Evolutionary conservation across 1,140 invertebrate genomes (phyloP), one percentile per base, ranked within the genome.

Genomic region (Scaptodrosophila lebanonensis): DNA sequence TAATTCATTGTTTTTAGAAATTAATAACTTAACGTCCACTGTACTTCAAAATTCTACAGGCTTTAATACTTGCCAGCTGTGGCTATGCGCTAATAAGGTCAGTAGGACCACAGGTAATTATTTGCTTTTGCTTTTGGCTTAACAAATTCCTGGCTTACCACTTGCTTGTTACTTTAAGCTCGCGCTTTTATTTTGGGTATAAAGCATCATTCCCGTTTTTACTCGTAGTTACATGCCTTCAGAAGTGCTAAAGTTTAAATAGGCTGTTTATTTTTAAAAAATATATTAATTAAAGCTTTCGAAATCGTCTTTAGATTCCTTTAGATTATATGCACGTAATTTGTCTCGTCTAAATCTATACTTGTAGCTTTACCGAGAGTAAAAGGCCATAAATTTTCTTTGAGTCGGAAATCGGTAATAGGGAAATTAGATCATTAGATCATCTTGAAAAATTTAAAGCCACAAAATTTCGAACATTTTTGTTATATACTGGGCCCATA

Each of bases 111-210:
- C 40, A 13, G 9, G 17, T 3, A 43, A 43, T 43, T 7, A 43
- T 9, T 43, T 43, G 11, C 18, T 22, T n/a, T 22, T 22, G 20
- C 12, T 43, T 2, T 43, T 43, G 40, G 20, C 40, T 3, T 17
- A 43, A 43, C 20, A 43, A 43, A 43, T 43, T 7, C 25, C 16
- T n/a, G 40, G 25, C 1, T 43, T 43, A 20, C 40, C 40, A 25
- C 3, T 43, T 17, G 40, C 17, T 18, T 22, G 25, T 22, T 22
- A 7, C 18, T n/a, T 25, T 43, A 11, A 40, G 38, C 38, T n/a
- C 18, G 40, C 15, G 40, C 16, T 3, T 43, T 43, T 43, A 43
- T 43, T 16, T 43, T 43, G 15, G 40, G 40, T 9, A n/a, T 43
- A 3, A 43, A 43, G 25, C 8, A 43, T 27, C 18, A 43, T n/a